phyloP scores from a whole-genome alignment of 2,797 vertebrate genomes.

The Heliangelus exortis region DNA sequence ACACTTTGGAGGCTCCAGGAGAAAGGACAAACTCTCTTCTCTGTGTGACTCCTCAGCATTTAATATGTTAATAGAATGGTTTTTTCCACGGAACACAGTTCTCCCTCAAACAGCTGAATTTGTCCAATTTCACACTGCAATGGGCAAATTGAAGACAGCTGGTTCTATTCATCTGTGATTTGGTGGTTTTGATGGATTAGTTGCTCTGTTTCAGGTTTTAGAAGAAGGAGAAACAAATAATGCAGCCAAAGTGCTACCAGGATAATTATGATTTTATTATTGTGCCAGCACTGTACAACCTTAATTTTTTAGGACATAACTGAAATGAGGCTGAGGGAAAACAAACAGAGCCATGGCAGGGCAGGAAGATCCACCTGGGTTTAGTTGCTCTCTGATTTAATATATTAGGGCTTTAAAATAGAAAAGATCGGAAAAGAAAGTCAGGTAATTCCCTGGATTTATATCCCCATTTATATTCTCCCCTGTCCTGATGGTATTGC shows the following conservation, averaged over 20 bases:
- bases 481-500: neutral
- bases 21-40: neutral
- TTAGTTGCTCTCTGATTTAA: neutral
- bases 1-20: neutral
- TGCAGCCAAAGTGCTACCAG: constrained; percentile 40
- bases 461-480: neutral
- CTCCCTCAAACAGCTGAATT: neutral
- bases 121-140: constrained; percentile 23
- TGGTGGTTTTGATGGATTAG: constrained; percentile 62
- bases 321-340: constrained; percentile 42
- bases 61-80: neutral
- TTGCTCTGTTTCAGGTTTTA: constrained; percentile 61
- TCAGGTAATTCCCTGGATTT: neutral
- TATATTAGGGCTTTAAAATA: neutral
- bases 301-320: constrained; percentile 58
- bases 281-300: neutral
- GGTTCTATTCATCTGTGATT: constrained; percentile 30
- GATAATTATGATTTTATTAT: constrained; percentile 64
- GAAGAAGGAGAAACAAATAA: constrained; percentile 35
- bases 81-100: neutral
- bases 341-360: neutral
- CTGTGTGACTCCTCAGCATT: neutral
- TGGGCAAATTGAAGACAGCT: constrained; percentile 38
- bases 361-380: neutral
- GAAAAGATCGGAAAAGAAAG: neutral